These are phyloP conservation scores for Noctuana brunneofusca DNA, from an alignment of 2,888 invertebrate genomes.

Conservation along the genomic window DNA sequence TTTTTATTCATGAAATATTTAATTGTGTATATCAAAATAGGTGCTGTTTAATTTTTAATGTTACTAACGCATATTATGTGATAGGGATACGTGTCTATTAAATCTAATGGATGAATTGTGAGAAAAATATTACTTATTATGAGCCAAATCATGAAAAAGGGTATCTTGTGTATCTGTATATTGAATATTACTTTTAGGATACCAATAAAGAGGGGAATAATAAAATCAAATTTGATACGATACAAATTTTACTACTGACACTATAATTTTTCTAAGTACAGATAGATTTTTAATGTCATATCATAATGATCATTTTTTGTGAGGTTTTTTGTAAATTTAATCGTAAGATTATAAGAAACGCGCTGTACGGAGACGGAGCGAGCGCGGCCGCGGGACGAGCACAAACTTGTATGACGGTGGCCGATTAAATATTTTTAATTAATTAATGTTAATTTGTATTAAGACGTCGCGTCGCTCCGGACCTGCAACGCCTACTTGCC, in stretches of 20 bases:
- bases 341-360: constrained; percentile 57
- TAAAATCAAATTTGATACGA: constrained; percentile 75
- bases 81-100: constrained; percentile 74
- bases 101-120: constrained; percentile 65
- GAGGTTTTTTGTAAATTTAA: constrained; percentile 57
- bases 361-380: constrained; percentile 36
- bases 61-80: constrained; percentile 73
- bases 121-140: constrained; percentile 47
- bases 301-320: constrained; percentile 66
- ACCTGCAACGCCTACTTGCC: constrained; percentile 46
- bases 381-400: constrained; percentile 32
- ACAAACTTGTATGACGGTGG: constrained; percentile 33
- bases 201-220: constrained; percentile 45
- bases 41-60: constrained; percentile 79
- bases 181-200: constrained; percentile 77
- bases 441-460: constrained; percentile 1
- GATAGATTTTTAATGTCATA: constrained; percentile 72
- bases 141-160: constrained; percentile 81
- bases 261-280: constrained; percentile 77
- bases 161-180: constrained; percentile 51
- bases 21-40: constrained; percentile 74
- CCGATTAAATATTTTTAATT: constrained; percentile 7
- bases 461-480: constrained; percentile 22
- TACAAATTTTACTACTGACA: constrained; percentile 74
- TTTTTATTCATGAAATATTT: constrained; percentile 65